Evolutionary conservation across 2,888 invertebrate genomes (phyloP), one percentile per base, ranked within the genome.

Genomic region (Cephus pygmeus): DNA sequence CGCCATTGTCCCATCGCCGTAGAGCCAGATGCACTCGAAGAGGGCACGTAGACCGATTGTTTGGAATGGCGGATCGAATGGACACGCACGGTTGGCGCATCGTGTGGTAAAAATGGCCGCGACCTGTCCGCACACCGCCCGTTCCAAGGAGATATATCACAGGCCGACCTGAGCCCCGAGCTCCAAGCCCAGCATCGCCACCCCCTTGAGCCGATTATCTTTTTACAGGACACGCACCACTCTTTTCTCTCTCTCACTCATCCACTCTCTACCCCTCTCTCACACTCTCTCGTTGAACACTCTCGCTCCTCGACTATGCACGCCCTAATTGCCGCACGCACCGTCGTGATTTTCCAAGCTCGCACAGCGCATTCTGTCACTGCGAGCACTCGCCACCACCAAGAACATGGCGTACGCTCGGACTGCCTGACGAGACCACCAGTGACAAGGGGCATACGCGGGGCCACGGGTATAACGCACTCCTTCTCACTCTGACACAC

Each of bases 81-180:
- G 85, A 93, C 93, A 93, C 93, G 94, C 94, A 94, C 94, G 93
- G 94, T 93, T 94, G 94, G 94, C 94, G 94, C 94, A 94, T 94
- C 94, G 94, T 93, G 93, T 93, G 77, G 93, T 93, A 94, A 94
- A 90, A 94, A 94, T 94, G 94, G 94, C 94, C 94, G 94, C 94
- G 93, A 92, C 93, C 88, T 87, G 88, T 83, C 79, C 74, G 79
- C 34, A 56, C 56, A 56, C 56, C 56, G 56, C 56, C 56, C 56
- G 56, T 56, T 56, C 56, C 56, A 56, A 56, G 56, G 56, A 56
- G 56, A 56, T 73, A 76, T 74, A 73, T 76, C 83, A 82, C 83
- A 80, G 80, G 80, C 79, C 79, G 78, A 75, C 77, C 77, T 79
- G 76, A 79, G 82, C 78, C 74, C 35, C 30, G 30, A 34, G 30